Evolutionary conservation across 53 echinoderm and acorn worm species (phyloP).

Genomic region (Paracentrotus lividus): DNA sequence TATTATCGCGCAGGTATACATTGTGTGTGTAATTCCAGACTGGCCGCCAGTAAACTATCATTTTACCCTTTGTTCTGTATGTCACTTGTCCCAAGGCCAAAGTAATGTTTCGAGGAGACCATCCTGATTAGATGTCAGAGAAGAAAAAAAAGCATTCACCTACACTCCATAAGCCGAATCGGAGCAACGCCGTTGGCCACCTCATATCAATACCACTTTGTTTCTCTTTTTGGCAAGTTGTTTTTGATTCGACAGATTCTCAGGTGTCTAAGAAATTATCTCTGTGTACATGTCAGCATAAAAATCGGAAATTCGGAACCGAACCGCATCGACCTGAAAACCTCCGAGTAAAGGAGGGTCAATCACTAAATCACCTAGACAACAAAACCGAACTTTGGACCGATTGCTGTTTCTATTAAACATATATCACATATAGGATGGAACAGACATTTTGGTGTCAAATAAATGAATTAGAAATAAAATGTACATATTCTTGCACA

Average conservation of each 20-base stretch:
- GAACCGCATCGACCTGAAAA: too few species aligned
- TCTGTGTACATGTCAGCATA: too few species aligned
- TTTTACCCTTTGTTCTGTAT: neutral
- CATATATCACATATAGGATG: too few species aligned
- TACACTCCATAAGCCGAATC: neutral
- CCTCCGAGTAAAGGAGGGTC: too few species aligned
- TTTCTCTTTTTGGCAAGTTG: neutral
- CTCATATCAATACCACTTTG: neutral
- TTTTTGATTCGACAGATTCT: neutral
- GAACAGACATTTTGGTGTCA: too few species aligned
- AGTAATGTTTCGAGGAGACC: neutral
- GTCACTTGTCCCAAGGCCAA: neutral
- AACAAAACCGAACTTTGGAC: too few species aligned
- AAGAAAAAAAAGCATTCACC: too few species aligned
- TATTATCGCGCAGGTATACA: neutral
- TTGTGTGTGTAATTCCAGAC: neutral
- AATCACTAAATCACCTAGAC: too few species aligned
- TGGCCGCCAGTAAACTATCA: neutral
- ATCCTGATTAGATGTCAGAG: neutral
- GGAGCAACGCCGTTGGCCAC: neutral
- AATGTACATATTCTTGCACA: too few species aligned
- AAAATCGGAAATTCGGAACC: too few species aligned
- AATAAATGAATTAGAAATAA: too few species aligned
- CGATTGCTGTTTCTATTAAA: too few species aligned
- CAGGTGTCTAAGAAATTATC: neutral